Percentiles rank a stretch among this genome's conserved stretches.
These are phyloP conservation scores for Tenualosa thibaudeaui DNA, from an alignment of 2,797 vertebrate genomes.

Conservation along the genomic window DNA sequence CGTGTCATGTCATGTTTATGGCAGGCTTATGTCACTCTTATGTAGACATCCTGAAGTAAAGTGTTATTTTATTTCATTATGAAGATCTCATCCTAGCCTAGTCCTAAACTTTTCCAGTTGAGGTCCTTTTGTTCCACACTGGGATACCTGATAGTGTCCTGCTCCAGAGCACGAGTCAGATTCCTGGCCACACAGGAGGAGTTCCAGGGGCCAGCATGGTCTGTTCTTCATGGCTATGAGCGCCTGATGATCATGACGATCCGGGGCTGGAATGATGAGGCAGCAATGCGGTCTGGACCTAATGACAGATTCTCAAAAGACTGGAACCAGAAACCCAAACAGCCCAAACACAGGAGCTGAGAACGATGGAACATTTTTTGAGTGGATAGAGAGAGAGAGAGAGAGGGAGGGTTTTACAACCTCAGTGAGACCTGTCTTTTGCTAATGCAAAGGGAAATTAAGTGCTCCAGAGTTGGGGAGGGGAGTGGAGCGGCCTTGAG, in stretches of 20 bases:
- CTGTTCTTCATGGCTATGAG: not conserved
- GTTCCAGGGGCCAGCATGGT: not conserved
- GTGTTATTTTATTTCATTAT: too few species aligned
- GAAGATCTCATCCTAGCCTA: not conserved
- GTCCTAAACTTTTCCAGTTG: not conserved
- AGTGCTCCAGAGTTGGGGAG: not conserved
- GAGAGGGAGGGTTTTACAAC: too few species aligned
- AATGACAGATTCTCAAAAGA: slow-evolving; percentile 21
- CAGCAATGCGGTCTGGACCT: slow-evolving; percentile 14
- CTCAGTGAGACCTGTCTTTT: not conserved
- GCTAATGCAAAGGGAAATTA: not conserved
- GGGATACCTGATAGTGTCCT: not conserved
- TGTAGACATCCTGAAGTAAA: too few species aligned
- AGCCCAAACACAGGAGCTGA: slow-evolving; percentile 14
- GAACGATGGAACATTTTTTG: not conserved
- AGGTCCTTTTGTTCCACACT: not conserved
- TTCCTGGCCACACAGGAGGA: not conserved
- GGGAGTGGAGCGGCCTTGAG: not conserved
- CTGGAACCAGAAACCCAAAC: slow-evolving; percentile 18
- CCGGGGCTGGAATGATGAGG: slow-evolving; percentile 5
- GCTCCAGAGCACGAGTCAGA: not conserved
- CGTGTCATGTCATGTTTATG: too few species aligned
- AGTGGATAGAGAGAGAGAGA: not conserved
- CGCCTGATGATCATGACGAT: not conserved
- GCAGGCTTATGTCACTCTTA: too few species aligned